Percentiles rank a stretch among this genome's conserved stretches.
These are phyloP conservation scores for Nyctereutes procyonoides DNA, from an alignment of 2,113 vertebrate genomes.

Conservation along the genomic window DNA sequence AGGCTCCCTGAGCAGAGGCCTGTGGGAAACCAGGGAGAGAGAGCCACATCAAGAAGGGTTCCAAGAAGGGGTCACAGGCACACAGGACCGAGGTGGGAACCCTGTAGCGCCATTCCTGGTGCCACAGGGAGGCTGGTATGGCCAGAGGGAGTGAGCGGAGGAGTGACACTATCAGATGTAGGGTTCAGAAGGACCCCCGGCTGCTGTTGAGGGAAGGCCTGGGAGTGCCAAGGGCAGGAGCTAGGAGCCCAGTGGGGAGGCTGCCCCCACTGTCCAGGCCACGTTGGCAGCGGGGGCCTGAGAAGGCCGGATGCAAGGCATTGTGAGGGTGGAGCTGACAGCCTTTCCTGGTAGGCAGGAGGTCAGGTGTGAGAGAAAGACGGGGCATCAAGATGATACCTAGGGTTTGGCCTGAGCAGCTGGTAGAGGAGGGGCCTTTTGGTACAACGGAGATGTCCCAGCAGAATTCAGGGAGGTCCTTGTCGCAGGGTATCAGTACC, in stretches of 20 bases:
- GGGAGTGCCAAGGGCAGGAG: no score
- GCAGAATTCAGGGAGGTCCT: not conserved
- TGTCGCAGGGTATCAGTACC: no score
- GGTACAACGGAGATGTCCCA: no score
- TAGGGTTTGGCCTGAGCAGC: not conserved
- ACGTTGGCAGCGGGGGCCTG: no score
- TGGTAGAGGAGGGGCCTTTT: not conserved
- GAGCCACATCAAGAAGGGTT: not conserved
- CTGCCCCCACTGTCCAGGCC: rapidly evolving
- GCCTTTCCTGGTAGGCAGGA: not conserved
- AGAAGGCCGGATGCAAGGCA: not conserved
- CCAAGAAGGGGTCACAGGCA: not conserved
- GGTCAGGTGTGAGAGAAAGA: no score
- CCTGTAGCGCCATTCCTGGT: not conserved
- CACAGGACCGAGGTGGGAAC: not conserved
- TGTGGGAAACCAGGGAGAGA: not conserved
- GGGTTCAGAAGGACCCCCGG: not conserved
- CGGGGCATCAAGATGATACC: no score
- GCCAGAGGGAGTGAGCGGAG: not conserved
- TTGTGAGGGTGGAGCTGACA: not conserved
- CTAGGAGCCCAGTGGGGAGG: not conserved
- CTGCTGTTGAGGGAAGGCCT: not conserved
- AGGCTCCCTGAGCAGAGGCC: not conserved
- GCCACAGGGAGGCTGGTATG: rapidly evolving
- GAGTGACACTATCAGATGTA: not conserved